Conservation (phyloP, 2,888 invertebrate genomes). For the Linnaemya tessellans region DNA sequence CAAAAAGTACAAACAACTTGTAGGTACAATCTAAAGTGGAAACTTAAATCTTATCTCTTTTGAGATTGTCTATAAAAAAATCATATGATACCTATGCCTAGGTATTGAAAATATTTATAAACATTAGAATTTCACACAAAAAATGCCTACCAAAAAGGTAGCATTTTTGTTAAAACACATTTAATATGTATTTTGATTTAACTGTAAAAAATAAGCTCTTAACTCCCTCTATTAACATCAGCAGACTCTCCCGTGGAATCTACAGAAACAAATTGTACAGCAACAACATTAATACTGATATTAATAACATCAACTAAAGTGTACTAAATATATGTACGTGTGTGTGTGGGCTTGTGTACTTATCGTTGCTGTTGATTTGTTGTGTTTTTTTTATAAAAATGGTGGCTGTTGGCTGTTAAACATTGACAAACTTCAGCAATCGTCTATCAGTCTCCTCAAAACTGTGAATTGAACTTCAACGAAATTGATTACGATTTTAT, state of each 20-base stretch:
- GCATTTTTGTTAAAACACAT: background rate
- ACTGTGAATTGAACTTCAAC: constrained; percentile 68
- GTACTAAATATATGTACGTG: background rate
- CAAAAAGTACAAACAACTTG: constrained; percentile 41
- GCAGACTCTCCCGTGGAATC: constrained; percentile 1
- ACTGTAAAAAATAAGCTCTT: background rate
- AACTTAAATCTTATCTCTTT: constrained; percentile 17
- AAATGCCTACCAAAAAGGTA: too few species aligned
- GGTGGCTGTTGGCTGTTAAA: constrained; percentile 59
- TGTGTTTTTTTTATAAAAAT: background rate
- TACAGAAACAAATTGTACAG: constrained; percentile 16
- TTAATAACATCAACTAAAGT: constrained; percentile 38
- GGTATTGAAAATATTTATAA: background rate
- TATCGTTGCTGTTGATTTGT: constrained; percentile 44
- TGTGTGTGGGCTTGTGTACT: constrained; percentile 18
- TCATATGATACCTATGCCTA: background rate
- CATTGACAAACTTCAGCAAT: constrained; percentile 68
- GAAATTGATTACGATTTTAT: constrained; percentile 17
- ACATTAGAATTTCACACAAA: background rate
- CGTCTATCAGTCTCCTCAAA: constrained; percentile 66
- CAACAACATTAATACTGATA: constrained; percentile 21
- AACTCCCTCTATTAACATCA: constrained; percentile 4
- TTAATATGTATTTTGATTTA: constrained; percentile 11
- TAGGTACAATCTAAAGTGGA: constrained; percentile 29
- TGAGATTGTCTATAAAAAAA: background rate